These are phyloP conservation scores for Salpingus planirostris DNA, from an alignment of 2,888 invertebrate genomes.

Conservation along the genomic window DNA sequence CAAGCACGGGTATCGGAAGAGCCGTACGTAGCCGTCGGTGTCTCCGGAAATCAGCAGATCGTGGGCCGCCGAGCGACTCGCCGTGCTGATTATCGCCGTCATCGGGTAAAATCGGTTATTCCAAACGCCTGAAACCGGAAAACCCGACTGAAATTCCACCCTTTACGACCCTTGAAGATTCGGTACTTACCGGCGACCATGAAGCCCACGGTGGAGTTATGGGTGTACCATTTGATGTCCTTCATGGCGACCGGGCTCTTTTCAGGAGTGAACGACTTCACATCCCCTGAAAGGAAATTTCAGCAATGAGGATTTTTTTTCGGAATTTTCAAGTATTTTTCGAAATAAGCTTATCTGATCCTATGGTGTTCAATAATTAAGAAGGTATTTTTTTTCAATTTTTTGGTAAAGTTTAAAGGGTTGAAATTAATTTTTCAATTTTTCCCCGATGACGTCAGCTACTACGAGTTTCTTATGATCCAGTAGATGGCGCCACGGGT, in stretches of 20 bases:
- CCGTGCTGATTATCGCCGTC: conserved; percentile 73
- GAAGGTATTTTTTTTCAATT: no score
- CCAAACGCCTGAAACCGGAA: conserved; percentile 61
- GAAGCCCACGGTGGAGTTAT: conserved; percentile 81
- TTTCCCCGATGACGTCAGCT: no score
- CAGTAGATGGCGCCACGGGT: no score
- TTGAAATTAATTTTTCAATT: no score
- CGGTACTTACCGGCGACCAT: conserved; percentile 63
- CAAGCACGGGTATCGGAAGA: conserved; percentile 63
- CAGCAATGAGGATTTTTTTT: no score
- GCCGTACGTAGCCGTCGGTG: conserved; percentile 70
- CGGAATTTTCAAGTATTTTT: background rate
- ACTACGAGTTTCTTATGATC: no score
- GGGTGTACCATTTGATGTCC: conserved; percentile 82
- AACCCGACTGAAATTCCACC: background rate
- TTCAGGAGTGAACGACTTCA: conserved; percentile 78
- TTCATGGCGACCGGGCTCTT: conserved; percentile 86
- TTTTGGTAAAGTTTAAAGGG: no score
- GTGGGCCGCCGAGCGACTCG: conserved; percentile 73
- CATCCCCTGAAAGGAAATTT: conserved; percentile 62
- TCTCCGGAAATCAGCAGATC: conserved; percentile 80
- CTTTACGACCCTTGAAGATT: no score
- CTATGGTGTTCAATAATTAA: no score
- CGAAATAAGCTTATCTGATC: no score
- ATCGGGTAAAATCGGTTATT: conserved; percentile 82